Evolutionary conservation across 2,888 invertebrate genomes (phyloP).

Genomic region (Thelaira solivaga): DNA sequence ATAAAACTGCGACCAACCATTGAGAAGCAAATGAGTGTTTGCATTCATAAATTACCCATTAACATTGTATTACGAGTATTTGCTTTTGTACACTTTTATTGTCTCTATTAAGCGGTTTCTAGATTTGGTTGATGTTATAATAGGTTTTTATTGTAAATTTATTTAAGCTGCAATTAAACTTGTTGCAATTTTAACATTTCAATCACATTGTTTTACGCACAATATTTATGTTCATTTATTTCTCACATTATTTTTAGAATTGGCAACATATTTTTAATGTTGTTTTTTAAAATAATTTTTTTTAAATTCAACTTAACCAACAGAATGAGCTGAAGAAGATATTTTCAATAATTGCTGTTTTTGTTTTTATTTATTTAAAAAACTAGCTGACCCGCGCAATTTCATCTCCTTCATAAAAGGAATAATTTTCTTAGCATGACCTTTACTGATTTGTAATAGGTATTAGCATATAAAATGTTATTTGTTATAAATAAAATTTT

Average conservation of each 20-base stretch:
- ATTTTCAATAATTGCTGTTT: too few relatives aligned
- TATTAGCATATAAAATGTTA: too few relatives aligned
- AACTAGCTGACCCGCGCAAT: too few relatives aligned
- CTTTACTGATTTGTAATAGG: too few relatives aligned
- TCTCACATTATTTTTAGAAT: too few relatives aligned
- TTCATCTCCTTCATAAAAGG: too few relatives aligned
- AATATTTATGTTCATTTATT: neutral
- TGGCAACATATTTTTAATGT: neutral
- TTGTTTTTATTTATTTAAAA: too few relatives aligned
- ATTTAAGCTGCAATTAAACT: neutral
- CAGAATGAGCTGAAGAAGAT: too few relatives aligned
- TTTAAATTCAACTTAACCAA: neutral
- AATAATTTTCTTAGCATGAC: too few relatives aligned
- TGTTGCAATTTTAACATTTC: neutral
- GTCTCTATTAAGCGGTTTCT: neutral
- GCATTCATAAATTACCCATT: neutral
- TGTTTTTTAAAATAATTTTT: too few relatives aligned
- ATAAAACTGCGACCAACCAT: neutral
- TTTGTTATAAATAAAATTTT: too few relatives aligned
- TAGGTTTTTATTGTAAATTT: neutral
- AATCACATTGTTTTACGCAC: neutral
- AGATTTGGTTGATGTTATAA: neutral
- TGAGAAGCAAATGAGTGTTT: neutral
- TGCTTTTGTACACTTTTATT: neutral
- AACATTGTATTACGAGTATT: slow-evolving; percentile 1